Conservation (phyloP, 2,113 vertebrate species). For the Saiga tatarica region DNA sequence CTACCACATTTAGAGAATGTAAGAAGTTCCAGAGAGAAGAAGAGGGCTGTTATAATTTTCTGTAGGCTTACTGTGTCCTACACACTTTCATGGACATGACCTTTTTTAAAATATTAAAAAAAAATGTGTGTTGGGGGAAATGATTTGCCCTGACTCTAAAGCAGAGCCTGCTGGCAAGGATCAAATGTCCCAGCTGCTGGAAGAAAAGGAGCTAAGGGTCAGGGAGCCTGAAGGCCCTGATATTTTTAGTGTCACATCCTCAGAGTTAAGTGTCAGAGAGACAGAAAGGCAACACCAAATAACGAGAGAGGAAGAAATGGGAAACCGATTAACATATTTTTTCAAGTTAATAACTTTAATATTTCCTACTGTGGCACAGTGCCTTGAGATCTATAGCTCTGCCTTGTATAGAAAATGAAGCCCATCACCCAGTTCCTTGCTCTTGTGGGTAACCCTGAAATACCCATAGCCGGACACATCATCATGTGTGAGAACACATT, state of each 20-base stretch:
- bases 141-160: not conserved
- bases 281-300: not conserved
- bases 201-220: not conserved
- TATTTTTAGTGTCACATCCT: not conserved
- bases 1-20: not conserved
- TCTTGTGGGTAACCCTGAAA: not conserved
- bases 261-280: slow-evolving; percentile 15
- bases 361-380: not conserved
- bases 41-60: not conserved
- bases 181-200: not conserved
- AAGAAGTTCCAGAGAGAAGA: not conserved
- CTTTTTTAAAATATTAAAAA: not conserved
- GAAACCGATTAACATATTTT: not conserved
- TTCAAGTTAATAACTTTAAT: not conserved
- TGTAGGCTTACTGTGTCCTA: not conserved
- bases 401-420: not conserved
- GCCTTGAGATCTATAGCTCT: not conserved
- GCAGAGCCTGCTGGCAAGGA: not conserved
- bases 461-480: not conserved
- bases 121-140: not conserved
- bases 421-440: not conserved
- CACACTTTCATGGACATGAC: too few relatives aligned
- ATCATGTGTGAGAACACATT: not conserved
- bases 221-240: not conserved
- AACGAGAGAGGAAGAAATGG: not conserved